Conservation (phyloP, 2,113 vertebrate species). For the Synchiropus splendidus region DNA sequence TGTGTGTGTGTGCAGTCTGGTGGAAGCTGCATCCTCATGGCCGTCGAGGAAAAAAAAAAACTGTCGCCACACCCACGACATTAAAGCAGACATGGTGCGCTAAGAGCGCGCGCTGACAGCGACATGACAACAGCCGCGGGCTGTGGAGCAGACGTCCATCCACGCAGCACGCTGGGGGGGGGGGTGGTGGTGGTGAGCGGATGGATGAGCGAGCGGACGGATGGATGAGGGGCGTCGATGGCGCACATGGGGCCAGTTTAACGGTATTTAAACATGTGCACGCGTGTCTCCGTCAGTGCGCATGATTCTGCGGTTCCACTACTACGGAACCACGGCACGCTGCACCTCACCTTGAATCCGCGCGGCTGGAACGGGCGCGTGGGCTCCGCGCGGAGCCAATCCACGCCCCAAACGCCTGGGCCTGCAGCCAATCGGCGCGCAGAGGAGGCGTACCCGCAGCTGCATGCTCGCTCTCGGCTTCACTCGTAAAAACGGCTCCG, state of each 20-base stretch:
- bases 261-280: constrained; percentile 52
- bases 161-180: not conserved
- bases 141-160: constrained; percentile 23
- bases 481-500: constrained; percentile 70
- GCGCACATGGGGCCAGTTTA: constrained; percentile 44
- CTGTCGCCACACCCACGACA: constrained; percentile 60
- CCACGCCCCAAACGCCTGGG: constrained; percentile 41
- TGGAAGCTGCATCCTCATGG: constrained; percentile 34
- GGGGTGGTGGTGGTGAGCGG: constrained; percentile 1
- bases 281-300: constrained; percentile 75
- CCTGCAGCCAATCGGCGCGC: constrained; percentile 40
- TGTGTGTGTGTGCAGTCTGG: constrained; percentile 45
- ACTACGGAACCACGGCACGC: constrained; percentile 67
- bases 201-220: constrained; percentile 21
- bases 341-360: constrained; percentile 92
- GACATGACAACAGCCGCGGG: constrained; percentile 45
- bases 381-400: constrained; percentile 68
- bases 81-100: constrained; percentile 27
- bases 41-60: constrained; percentile 21
- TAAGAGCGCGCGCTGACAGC: constrained; percentile 17
- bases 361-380: constrained; percentile 52
- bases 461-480: constrained; percentile 77
- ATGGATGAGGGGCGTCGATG: constrained; percentile 25
- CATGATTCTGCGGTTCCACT: constrained; percentile 95
- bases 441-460: constrained; percentile 58